Conservation (phyloP, 1,140 invertebrate genomes). For the Leptinotarsa undecemlineata region DNA sequence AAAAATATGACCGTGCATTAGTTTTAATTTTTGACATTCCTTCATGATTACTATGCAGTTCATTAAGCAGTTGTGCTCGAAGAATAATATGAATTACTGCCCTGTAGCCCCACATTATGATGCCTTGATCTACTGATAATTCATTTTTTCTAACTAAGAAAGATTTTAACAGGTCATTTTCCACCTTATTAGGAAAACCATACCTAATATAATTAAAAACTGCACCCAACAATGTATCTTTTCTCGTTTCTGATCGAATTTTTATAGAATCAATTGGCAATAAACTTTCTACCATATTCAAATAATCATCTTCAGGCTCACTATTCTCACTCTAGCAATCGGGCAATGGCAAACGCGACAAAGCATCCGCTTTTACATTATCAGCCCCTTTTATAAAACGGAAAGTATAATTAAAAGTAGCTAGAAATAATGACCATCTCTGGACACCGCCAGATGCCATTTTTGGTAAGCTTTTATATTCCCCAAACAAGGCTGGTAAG, state of each 20-base stretch:
- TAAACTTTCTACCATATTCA: neutral
- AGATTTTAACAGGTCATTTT: neutral
- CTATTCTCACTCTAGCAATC: neutral
- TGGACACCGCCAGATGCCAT: neutral
- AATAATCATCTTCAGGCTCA: neutral
- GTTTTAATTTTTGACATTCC: neutral
- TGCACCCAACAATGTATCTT: neutral
- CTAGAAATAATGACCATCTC: neutral
- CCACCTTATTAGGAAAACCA: neutral
- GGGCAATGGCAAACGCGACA: neutral
- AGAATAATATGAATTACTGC: neutral
- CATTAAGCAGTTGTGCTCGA: neutral
- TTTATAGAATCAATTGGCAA: neutral
- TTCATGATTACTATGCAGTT: neutral
- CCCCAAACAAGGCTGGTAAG: neutral
- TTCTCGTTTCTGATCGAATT: neutral
- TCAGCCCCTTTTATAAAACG: neutral
- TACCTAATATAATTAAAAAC: neutral
- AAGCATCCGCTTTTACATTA: neutral
- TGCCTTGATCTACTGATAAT: neutral
- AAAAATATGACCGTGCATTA: neutral
- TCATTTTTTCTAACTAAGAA: neutral
- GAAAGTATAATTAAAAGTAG: neutral
- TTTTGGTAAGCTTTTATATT: neutral
- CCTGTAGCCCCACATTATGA: neutral